Conservation (phyloP, 1,140 invertebrate species). For the Armadillidium nasatum region DNA sequence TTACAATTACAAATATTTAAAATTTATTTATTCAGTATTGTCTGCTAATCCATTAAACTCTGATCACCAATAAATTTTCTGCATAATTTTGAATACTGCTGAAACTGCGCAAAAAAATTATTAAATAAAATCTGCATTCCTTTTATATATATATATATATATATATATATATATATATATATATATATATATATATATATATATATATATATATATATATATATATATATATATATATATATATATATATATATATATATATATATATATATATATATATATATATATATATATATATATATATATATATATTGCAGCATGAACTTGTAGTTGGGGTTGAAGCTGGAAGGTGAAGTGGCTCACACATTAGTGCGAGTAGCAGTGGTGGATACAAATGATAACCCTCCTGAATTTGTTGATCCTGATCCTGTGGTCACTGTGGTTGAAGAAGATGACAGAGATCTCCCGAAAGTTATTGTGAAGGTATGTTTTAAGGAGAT, state of each 20-base stretch:
- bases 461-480: slow-evolving; percentile 23
- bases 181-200: slow-evolving; percentile 13
- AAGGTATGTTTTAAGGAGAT: not conserved
- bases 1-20: no score
- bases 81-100: no score
- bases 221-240: slow-evolving; percentile 13
- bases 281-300: no score
- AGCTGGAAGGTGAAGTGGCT: slow-evolving; percentile 17
- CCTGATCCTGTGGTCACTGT: slow-evolving; percentile 18
- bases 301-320: slow-evolving; percentile 6
- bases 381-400: slow-evolving; percentile 27
- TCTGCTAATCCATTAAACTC: no score
- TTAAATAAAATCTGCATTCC: no score
- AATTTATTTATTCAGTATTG: no score
- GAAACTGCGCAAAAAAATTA: no score
- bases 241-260: slow-evolving; percentile 8
- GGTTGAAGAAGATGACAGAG: slow-evolving; percentile 31
- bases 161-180: not conserved
- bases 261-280: not conserved
- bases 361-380: slow-evolving; percentile 23
- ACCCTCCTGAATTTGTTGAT: slow-evolving; percentile 20
- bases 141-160: not conserved
- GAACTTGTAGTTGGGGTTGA: slow-evolving; percentile 24
- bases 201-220: not conserved
- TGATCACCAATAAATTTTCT: no score